phyloP scores from a whole-genome alignment of 2,113 vertebrate species.

The Sialia sialis region DNA sequence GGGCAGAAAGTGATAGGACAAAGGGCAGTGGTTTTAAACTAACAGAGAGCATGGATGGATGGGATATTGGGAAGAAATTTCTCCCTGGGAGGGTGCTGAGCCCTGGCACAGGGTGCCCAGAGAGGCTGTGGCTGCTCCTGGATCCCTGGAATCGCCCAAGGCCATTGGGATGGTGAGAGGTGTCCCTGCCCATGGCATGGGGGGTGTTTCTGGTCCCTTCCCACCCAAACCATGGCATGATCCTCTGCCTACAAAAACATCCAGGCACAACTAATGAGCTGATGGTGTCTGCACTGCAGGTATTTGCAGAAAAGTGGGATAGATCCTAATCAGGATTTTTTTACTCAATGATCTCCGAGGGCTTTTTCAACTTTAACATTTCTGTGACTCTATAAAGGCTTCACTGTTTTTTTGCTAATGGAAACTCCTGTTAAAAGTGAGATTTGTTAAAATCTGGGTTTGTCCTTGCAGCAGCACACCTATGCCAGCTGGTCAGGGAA shows the following conservation, averaged over 20 bases:
- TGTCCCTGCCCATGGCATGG: neutral
- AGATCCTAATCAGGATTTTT: neutral
- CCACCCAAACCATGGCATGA: neutral
- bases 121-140: neutral
- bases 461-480: neutral
- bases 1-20: neutral
- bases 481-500: neutral
- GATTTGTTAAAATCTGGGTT: neutral
- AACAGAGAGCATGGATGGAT: neutral
- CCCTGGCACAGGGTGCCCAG: neutral
- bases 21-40: neutral
- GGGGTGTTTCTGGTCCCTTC: neutral
- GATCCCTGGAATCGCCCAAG: neutral
- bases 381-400: neutral
- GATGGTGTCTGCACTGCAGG: neutral
- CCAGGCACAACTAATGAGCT: neutral
- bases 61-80: neutral
- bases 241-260: neutral
- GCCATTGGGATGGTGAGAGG: neutral
- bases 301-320: neutral
- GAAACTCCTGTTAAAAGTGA: neutral
- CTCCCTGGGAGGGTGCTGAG: accelerated
- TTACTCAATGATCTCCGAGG: accelerated
- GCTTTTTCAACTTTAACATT: neutral
- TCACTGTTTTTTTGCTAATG: neutral